Evolutionary conservation across 2,113 vertebrate genomes (phyloP).

Genomic region (Marmota flaviventris): DNA sequence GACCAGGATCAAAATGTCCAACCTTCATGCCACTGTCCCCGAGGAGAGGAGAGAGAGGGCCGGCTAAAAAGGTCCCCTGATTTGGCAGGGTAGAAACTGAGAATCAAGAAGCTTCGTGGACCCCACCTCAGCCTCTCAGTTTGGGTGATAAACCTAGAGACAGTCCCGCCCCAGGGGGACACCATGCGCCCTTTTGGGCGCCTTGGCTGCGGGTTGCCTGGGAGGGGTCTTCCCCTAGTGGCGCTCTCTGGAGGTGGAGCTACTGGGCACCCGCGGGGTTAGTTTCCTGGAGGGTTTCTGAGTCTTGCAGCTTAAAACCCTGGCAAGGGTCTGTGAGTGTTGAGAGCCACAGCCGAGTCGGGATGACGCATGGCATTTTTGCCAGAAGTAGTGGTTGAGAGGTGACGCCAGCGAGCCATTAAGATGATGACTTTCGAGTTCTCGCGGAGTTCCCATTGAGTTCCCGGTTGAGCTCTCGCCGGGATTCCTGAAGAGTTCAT

Average conservation of each 20-base stretch:
- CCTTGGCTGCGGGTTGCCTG: background rate
- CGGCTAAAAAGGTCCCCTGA: background rate
- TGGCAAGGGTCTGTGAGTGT: background rate
- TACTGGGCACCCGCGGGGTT: background rate
- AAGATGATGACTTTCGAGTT: too few species aligned
- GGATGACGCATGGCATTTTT: too few species aligned
- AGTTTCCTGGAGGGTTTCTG: background rate
- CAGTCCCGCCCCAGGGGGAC: background rate
- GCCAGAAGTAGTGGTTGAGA: too few species aligned
- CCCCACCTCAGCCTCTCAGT: fast-evolving
- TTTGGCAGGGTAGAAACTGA: background rate
- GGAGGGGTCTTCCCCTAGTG: background rate
- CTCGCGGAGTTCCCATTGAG: too few species aligned
- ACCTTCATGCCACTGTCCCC: background rate
- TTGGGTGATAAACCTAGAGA: background rate
- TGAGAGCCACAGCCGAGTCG: too few species aligned
- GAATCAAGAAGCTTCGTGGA: background rate
- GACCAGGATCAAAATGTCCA: background rate
- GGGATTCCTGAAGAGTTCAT: too few species aligned
- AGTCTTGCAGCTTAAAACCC: background rate
- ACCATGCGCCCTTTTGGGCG: background rate
- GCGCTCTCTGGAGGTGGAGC: background rate
- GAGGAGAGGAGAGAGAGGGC: background rate
- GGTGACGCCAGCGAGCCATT: too few species aligned
- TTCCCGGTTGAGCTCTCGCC: too few species aligned